A percentile compares a stretch with the other conserved stretches of the same genome.
These are phyloP conservation scores for Acheta domesticus DNA, from an alignment of 2,888 invertebrate species.

Conservation along the genomic window DNA sequence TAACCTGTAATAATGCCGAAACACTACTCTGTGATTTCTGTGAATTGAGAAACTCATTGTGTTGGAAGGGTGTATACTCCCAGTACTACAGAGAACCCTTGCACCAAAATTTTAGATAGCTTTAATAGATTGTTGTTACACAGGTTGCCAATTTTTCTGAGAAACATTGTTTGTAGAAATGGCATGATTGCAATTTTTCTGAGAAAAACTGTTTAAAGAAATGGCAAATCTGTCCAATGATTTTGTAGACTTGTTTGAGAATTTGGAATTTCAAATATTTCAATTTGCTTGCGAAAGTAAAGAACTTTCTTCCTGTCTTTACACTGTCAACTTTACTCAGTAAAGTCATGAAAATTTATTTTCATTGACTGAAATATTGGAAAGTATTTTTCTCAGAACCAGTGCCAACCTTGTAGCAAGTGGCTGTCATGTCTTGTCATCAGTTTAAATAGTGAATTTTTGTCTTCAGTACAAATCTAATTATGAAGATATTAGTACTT, in stretches of 20 bases:
- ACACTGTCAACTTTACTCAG: too few species aligned
- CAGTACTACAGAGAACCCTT: conserved; percentile 18
- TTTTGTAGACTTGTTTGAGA: not conserved
- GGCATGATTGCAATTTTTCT: not conserved
- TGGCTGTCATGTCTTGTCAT: not conserved
- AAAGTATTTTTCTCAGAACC: conserved; percentile 18
- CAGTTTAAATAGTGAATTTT: not conserved
- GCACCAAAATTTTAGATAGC: conserved; percentile 11
- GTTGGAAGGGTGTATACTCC: not conserved
- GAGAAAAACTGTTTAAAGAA: not conserved
- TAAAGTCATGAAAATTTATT: too few species aligned
- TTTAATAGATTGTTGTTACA: not conserved
- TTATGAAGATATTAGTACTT: conserved; percentile 2
- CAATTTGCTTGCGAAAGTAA: not conserved
- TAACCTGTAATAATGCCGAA: too few species aligned
- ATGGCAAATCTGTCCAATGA: not conserved
- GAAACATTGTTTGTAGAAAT: not conserved
- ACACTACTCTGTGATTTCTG: not conserved
- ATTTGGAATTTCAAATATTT: not conserved
- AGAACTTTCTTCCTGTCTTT: too few species aligned
- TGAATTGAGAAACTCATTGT: not conserved
- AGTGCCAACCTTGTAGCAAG: not conserved
- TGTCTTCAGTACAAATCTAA: not conserved
- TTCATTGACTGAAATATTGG: not conserved
- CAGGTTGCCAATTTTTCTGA: not conserved